A percentile compares a stretch with the other conserved stretches of the same genome.
Evolutionary conservation across 2,888 invertebrate species (phyloP).

Genomic region (Cheiracanthium punctorium): DNA sequence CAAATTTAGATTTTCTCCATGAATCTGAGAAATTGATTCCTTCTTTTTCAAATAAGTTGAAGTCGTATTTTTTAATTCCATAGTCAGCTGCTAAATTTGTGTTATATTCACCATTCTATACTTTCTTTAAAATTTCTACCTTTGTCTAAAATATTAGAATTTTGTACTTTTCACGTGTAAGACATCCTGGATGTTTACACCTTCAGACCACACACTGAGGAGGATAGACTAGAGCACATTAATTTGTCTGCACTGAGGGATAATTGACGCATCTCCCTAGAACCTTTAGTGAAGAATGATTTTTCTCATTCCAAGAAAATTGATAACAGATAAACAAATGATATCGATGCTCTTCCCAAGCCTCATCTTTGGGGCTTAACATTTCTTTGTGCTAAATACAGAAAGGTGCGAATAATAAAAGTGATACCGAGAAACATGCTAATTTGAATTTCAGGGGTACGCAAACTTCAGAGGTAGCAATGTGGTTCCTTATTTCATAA

Average conservation of each 20-base stretch:
- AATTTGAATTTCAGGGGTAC: too few relatives aligned
- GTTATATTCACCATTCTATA: neutral
- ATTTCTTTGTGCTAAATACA: too few relatives aligned
- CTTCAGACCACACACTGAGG: neutral
- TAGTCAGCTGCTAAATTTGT: neutral
- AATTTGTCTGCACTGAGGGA: neutral
- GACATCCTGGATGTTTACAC: neutral
- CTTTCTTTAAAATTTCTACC: slow-evolving; percentile 1
- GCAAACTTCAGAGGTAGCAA: too few relatives aligned
- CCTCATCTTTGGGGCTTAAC: too few relatives aligned
- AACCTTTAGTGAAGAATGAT: too few relatives aligned
- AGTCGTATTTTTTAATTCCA: neutral
- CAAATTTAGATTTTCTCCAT: neutral
- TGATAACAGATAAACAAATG: too few relatives aligned
- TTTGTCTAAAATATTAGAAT: neutral
- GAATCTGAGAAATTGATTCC: neutral
- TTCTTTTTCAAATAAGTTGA: neutral
- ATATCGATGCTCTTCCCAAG: too few relatives aligned
- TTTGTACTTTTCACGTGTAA: neutral
- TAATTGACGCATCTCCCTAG: neutral
- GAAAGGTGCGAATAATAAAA: too few relatives aligned
- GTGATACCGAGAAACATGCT: too few relatives aligned
- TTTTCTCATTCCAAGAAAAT: too few relatives aligned
- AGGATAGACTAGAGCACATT: neutral
- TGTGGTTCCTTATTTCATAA: too few relatives aligned